Percentiles rank a stretch among this genome's conserved stretches.
These are phyloP conservation scores for Tineola bisselliella DNA, from an alignment of 2,888 invertebrate species.

Conservation along the genomic window DNA sequence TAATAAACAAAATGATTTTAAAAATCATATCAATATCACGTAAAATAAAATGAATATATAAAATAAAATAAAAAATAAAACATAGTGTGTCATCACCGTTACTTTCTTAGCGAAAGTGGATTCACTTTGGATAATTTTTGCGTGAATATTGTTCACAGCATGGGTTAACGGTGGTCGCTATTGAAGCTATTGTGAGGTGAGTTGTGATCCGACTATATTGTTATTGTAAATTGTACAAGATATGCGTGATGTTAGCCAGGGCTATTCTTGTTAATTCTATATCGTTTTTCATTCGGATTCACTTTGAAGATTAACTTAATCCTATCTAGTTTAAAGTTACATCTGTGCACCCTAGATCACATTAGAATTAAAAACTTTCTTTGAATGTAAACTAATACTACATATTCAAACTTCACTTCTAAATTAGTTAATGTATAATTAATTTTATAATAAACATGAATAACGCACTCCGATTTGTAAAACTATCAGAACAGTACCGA, in stretches of 20 bases:
- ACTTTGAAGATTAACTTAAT: too few species aligned
- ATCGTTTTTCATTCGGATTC: too few species aligned
- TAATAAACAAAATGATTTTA: too few species aligned
- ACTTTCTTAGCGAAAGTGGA: constrained; percentile 54
- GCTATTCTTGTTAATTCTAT: background rate
- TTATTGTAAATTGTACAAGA: constrained; percentile 10
- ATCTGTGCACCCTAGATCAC: too few species aligned
- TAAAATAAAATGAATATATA: too few species aligned
- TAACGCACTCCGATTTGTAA: background rate
- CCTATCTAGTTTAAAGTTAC: too few species aligned
- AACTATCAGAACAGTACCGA: background rate
- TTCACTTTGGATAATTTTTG: constrained; percentile 53
- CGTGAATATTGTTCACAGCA: constrained; percentile 60
- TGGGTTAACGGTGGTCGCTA: constrained; percentile 24
- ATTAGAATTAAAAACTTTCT: too few species aligned
- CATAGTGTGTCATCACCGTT: constrained; percentile 12
- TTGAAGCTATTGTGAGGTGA: background rate
- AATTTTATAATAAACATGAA: background rate
- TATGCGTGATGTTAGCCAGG: background rate
- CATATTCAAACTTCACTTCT: too few species aligned
- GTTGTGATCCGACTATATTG: background rate
- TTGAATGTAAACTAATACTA: too few species aligned
- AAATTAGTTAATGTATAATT: too few species aligned
- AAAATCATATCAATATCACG: too few species aligned
- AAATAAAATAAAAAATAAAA: too few species aligned